These are phyloP conservation scores for Malthinus flaveolus DNA, from an alignment of 2,888 invertebrate genomes.

Conservation along the genomic window DNA sequence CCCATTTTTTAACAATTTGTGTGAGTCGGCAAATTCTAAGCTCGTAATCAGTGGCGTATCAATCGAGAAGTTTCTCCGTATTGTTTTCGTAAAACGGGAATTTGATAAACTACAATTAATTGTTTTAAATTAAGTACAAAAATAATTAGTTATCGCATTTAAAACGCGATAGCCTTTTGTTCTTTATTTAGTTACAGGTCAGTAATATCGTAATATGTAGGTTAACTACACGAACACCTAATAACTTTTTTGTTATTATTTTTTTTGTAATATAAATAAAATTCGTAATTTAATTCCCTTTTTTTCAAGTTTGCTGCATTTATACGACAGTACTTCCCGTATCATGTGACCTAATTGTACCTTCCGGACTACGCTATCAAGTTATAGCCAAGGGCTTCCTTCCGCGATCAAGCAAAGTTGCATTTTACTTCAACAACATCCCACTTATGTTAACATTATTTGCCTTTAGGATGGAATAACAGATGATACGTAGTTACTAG, in stretches of 20 bases:
- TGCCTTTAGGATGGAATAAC: conserved; percentile 14
- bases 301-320: conserved; percentile 10
- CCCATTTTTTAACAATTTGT: no score
- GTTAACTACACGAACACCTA: no score
- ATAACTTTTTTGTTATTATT: background rate
- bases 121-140: no score
- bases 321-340: conserved; percentile 24
- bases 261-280: background rate
- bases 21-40: no score
- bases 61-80: no score
- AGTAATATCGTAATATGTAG: no score
- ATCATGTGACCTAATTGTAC: conserved; percentile 29
- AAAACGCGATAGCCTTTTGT: no score
- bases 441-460: conserved; percentile 14
- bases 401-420: conserved; percentile 21
- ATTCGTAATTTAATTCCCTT: conserved; percentile 5
- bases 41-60: no score
- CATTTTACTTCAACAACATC: conserved; percentile 15
- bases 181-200: no score
- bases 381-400: conserved; percentile 30
- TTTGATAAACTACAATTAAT: no score
- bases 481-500: conserved; percentile 15
- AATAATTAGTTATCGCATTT: no score
- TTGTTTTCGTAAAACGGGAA: no score
- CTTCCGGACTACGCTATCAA: conserved; percentile 25